Evolutionary conservation across 1,140 invertebrate species (phyloP), one percentile per base, ranked within the genome.

Genomic region (Halesus radiatus): DNA sequence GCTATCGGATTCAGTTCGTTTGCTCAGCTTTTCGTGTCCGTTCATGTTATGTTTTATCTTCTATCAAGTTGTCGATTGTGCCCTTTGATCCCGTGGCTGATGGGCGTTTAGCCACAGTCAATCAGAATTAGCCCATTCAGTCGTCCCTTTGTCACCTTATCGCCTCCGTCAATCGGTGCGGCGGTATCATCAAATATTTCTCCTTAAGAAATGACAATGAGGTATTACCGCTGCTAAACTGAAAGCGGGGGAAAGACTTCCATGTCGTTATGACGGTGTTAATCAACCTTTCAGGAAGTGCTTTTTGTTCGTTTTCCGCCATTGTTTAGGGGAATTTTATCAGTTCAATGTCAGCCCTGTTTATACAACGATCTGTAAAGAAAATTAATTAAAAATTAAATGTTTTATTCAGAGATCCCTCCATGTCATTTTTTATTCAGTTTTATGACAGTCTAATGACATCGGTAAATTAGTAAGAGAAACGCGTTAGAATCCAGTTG

Each of bases 121-220:
- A 82, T 82, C 81, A 82, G 81, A 70, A 77, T 82, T 82, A 82
- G 74, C 70, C 20, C 37, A 16, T 54, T 58, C 76, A 64, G 32
- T 78, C 45, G 20, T 68, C 52, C 78, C 78, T 80, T 80, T 80
- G 81, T 77, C 60, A 26, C 62, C 54, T 37, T 73, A 78, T 80
- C 78, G 58, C 26, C 22, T 75, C 70, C 56, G 45, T 75, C 60
- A 75, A 80, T 80, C 81, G 81, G 32, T 62, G 20, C 56, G 10
- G 22, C n/a, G 32, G 23, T 56, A 58, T 68, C 76, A 26, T 78
- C 18, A 8, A 26, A 58, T 58, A 56, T 72, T 79, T 60, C 72
- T 37, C 22, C 26, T 26, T 75, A 15, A 18, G 23, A 18, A 20
- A 58, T 16, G 22, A 75, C 54, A 75, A 75, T 75, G 72, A 37